Base-by-base conservation (phyloP, 2,797 vertebrate genomes). In the Melopsittacus undulatus region DNA sequence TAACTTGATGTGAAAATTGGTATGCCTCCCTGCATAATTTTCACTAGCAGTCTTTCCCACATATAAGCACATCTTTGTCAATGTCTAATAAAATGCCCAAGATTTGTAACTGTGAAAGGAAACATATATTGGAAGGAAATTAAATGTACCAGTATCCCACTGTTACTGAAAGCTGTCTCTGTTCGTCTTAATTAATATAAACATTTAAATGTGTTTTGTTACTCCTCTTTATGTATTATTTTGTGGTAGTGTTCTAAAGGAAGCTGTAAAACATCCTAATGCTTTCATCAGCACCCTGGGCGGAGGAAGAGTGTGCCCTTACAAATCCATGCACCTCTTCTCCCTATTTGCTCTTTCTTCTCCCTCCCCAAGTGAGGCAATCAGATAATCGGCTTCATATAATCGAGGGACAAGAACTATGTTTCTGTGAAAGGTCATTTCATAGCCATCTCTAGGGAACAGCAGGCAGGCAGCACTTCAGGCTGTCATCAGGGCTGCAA, bases 371-470 rank as follows among this genome's bases (percentile, higher is more conserved):
- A 32, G 56, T 7, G 52, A 87, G 61, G 48, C 62, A 74, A 52
- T 92, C 45, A 32, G 54, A 73, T 82, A 56, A 82, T 52, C 79
- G 74, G 59, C 82, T 92, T 76, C 64, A 5, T 64, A 43, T 74
- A 87, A 87, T 51, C 12, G 18, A 82, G 40, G 57, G 63, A 62
- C 46, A 74, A 69, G 77, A 54, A 76, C 78, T 12, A 48, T 67
- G 78, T 67, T 92, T 63, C 84, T 87, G 68, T 89, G 91, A 89
- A 79, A 89, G 82, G 82, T 83, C 59, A 77, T 70, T 91, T 70
- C 76, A 7, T 70, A 85, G 82, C 84, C 87, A 89, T 8, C 54
- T 87, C 30, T 30, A 61, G 79, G 79, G 61, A 62, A 13, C 17
- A 75, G 72, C 45, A 40, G 43, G 69, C 66, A 63, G 82, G 73